Conservation (phyloP, 2,888 invertebrate genomes). For the Meta bourneti region DNA sequence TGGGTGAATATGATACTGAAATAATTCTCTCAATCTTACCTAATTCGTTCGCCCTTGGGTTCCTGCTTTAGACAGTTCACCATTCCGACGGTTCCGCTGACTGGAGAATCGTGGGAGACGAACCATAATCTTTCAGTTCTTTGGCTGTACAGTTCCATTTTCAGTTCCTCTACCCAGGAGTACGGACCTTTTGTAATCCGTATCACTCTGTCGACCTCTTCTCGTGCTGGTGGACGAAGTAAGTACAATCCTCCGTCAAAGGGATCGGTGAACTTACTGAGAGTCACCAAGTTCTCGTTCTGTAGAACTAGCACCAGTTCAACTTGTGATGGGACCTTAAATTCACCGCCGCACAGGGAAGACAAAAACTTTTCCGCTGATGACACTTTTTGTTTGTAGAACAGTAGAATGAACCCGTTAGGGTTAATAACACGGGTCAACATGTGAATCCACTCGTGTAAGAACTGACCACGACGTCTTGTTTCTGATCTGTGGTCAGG, state of each 20-base stretch:
- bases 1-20: too few relatives aligned
- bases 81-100: constrained; percentile 82
- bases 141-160: constrained; percentile 80
- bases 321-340: constrained; percentile 11
- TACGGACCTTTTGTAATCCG: constrained; percentile 46
- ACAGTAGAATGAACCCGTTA: constrained; percentile 30
- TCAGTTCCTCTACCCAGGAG: constrained; percentile 89
- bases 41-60: constrained; percentile 79
- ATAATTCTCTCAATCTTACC: constrained; percentile 39
- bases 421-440: background rate
- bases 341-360: constrained; percentile 21
- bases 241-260: constrained; percentile 43
- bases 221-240: background rate
- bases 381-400: constrained; percentile 20
- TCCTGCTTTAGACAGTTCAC: constrained; percentile 82
- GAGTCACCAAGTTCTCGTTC: background rate
- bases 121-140: constrained; percentile 81
- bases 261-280: constrained; percentile 44
- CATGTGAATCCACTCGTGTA: constrained; percentile 14
- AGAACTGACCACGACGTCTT: constrained; percentile 43
- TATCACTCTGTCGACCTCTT: constrained; percentile 34
- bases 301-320: constrained; percentile 21
- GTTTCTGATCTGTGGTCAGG: background rate
- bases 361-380: constrained; percentile 40
- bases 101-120: constrained; percentile 79